A percentile compares a stretch with the other conserved stretches of the same genome.
These are phyloP conservation scores for Ptychoptera albimana DNA, from an alignment of 2,888 invertebrate species.

Conservation along the genomic window DNA sequence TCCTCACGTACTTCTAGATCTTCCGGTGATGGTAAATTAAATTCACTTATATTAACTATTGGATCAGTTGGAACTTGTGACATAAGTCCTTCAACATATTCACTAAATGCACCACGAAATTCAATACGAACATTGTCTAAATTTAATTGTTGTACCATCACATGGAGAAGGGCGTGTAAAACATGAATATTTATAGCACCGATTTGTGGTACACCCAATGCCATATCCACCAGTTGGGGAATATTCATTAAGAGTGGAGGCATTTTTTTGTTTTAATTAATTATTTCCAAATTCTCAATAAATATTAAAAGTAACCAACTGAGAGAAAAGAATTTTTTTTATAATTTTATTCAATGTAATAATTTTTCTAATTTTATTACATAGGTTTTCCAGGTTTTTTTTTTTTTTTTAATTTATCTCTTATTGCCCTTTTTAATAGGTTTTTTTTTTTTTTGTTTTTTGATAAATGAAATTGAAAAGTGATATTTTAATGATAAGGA, in stretches of 20 bases:
- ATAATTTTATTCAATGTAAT: too few species aligned
- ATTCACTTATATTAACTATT: constrained; percentile 24
- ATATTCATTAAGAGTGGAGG: constrained; percentile 32
- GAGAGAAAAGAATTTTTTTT: too few species aligned
- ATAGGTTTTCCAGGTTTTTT: too few species aligned
- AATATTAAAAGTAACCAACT: too few species aligned
- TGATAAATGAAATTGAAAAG: too few species aligned
- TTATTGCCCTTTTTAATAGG: too few species aligned
- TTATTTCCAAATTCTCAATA: too few species aligned
- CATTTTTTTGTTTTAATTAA: not conserved
- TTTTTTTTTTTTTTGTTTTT: too few species aligned
- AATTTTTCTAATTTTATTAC: too few species aligned
- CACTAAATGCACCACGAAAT: constrained; percentile 36
- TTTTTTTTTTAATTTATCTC: too few species aligned
- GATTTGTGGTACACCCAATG: constrained; percentile 56
- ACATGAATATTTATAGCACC: constrained; percentile 64
- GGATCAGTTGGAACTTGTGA: constrained; percentile 19
- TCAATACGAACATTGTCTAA: constrained; percentile 41
- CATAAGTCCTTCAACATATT: constrained; percentile 3
- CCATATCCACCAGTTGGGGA: constrained; percentile 54
- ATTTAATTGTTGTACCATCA: constrained; percentile 35
- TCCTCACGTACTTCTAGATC: too few species aligned
- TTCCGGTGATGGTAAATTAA: constrained; percentile 10
- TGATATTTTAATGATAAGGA: too few species aligned
- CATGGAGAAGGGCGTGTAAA: constrained; percentile 55